Conservation (phyloP, 2,113 vertebrate genomes). For the Scytalopus superciliaris region DNA sequence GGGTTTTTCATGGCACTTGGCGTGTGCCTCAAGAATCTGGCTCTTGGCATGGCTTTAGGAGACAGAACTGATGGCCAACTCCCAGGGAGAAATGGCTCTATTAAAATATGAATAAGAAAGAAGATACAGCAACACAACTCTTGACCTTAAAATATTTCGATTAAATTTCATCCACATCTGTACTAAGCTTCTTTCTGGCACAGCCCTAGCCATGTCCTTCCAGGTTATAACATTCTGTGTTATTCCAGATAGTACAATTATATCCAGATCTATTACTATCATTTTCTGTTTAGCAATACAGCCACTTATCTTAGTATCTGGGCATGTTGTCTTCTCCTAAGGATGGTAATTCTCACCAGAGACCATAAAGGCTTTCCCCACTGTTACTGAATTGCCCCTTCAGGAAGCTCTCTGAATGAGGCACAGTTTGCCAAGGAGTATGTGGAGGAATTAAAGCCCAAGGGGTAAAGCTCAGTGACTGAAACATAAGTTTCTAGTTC, state of each 20-base stretch:
- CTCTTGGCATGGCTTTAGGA: neutral
- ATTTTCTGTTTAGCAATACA: neutral
- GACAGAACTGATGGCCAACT: neutral
- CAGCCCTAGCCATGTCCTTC: neutral
- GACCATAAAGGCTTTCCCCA: neutral
- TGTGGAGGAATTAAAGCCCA: neutral
- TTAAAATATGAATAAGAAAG: neutral
- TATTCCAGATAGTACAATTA: neutral
- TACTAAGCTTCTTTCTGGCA: neutral
- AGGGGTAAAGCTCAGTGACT: neutral
- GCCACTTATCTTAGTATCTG: neutral
- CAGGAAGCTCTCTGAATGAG: fast-evolving
- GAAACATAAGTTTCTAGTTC: neutral
- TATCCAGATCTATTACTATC: neutral
- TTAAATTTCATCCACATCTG: neutral
- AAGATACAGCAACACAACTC: neutral
- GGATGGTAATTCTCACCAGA: neutral
- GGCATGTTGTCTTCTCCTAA: neutral
- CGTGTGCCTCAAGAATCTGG: neutral
- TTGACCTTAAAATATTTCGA: neutral
- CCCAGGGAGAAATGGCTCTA: neutral
- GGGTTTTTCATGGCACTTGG: neutral
- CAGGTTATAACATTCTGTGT: neutral
- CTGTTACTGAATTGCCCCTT: neutral
- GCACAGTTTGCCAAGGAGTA: neutral